Conservation (phyloP, 2,797 vertebrate genomes). For the Eleutherodactylus coqui region DNA sequence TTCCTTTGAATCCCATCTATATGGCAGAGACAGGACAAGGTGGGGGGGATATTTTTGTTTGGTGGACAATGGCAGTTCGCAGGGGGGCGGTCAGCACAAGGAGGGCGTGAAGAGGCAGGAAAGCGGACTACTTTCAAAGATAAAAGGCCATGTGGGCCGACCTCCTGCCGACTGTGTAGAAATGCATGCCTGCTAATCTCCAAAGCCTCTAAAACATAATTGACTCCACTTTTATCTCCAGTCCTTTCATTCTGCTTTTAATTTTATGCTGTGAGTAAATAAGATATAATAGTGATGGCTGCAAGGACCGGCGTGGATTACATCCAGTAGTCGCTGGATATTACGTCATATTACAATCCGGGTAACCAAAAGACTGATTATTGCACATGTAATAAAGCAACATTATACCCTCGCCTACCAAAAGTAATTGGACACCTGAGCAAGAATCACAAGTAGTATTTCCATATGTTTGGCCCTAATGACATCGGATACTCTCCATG, state of each 20-base stretch:
- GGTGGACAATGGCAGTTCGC: constrained; percentile 29
- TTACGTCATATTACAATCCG: neutral
- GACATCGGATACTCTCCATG: too few relatives aligned
- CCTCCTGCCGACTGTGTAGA: constrained; percentile 24
- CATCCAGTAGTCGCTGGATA: neutral
- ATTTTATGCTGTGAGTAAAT: constrained; percentile 2
- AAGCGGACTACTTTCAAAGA: constrained; percentile 19
- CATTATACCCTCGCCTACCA: too few relatives aligned
- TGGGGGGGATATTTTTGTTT: constrained; percentile 23
- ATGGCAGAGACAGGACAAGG: neutral
- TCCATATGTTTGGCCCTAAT: too few relatives aligned
- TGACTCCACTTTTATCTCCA: constrained; percentile 24
- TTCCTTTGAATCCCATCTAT: neutral
- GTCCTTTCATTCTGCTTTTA: too few relatives aligned
- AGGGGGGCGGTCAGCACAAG: constrained; percentile 44
- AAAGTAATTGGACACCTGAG: too few relatives aligned
- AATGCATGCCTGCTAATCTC: constrained; percentile 24
- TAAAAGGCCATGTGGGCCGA: constrained; percentile 54
- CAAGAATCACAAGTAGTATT: too few relatives aligned
- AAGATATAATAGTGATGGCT: neutral
- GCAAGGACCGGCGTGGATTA: neutral
- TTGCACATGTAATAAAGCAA: too few relatives aligned
- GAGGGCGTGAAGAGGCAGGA: constrained; percentile 21
- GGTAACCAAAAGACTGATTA: neutral
- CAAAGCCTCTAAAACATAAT: constrained; percentile 46